A percentile compares a stretch with the other conserved stretches of the same genome.
Conservation (phyloP, 2,888 invertebrate species). For the Dicranocentrus wangi region DNA sequence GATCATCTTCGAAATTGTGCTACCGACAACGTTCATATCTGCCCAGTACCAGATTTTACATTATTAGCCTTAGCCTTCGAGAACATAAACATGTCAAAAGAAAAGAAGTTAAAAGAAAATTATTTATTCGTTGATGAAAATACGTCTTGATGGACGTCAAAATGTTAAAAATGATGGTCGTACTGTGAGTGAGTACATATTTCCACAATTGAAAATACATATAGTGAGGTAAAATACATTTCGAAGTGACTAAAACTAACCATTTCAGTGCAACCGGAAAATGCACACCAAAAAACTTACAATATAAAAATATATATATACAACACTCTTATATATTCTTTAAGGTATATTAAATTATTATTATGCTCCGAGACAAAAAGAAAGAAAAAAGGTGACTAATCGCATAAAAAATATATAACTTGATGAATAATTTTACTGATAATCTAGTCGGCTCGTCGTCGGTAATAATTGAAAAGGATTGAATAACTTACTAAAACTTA, state of each 20-base stretch:
- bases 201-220: not conserved
- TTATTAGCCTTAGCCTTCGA: constrained; percentile 33
- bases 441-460: no score
- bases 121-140: no score
- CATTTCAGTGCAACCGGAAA: no score
- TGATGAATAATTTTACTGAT: not conserved
- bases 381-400: no score
- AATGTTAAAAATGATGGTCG: not conserved
- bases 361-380: no score
- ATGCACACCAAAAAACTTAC: no score
- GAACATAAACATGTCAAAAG: not conserved
- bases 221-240: no score
- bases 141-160: not conserved
- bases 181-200: not conserved
- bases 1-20: not conserved
- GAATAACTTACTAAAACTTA: not conserved
- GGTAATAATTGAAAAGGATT: not conserved
- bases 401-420: not conserved
- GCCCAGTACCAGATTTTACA: constrained; percentile 44
- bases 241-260: no score
- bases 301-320: no score
- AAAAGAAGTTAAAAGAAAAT: no score
- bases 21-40: constrained; percentile 39
- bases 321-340: no score
- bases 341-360: no score